A percentile compares a stretch with the other conserved stretches of the same genome.
These are phyloP conservation scores for Tolmerus cingulatus DNA, from an alignment of 2,888 invertebrate genomes.

Conservation along the genomic window DNA sequence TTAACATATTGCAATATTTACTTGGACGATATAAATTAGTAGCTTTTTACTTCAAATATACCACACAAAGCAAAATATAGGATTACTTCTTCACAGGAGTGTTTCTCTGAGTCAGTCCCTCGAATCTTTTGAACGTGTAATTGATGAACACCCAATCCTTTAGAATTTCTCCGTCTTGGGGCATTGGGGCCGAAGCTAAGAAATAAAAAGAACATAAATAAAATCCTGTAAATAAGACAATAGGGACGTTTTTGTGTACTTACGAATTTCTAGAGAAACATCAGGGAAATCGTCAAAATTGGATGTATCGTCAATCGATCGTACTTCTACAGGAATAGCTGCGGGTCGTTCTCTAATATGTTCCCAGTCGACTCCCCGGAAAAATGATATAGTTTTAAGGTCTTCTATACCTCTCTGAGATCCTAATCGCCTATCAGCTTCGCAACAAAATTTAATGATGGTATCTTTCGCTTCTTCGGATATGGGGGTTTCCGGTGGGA, in stretches of 20 bases:
- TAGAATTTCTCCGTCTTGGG: conserved; percentile 90
- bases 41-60: conserved; percentile 34
- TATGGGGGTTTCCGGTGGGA: conserved; percentile 99
- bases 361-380: conserved; percentile 98
- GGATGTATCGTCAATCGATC: conserved; percentile 98
- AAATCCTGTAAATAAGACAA: not conserved
- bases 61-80: conserved; percentile 30
- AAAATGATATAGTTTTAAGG: conserved; percentile 91
- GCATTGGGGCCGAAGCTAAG: conserved; percentile 83
- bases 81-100: conserved; percentile 79
- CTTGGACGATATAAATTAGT: conserved; percentile 41
- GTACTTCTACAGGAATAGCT: conserved; percentile 96
- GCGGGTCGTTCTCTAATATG: conserved; percentile 98
- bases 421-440: conserved; percentile 91
- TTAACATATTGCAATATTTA: conserved; percentile 41
- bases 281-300: conserved; percentile 99
- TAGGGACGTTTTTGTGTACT: conserved; percentile 65
- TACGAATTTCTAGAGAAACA: conserved; percentile 97
- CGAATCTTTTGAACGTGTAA: conserved; percentile 99
- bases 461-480: conserved; percentile 97
- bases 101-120: conserved; percentile 92
- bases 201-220: conserved; percentile 53
- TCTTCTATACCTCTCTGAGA: conserved; percentile 92
- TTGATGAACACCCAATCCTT: conserved; percentile 99
- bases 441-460: conserved; percentile 95